phyloP scores from a whole-genome alignment of 2,888 invertebrate genomes.

The Alsophila aescularia region DNA sequence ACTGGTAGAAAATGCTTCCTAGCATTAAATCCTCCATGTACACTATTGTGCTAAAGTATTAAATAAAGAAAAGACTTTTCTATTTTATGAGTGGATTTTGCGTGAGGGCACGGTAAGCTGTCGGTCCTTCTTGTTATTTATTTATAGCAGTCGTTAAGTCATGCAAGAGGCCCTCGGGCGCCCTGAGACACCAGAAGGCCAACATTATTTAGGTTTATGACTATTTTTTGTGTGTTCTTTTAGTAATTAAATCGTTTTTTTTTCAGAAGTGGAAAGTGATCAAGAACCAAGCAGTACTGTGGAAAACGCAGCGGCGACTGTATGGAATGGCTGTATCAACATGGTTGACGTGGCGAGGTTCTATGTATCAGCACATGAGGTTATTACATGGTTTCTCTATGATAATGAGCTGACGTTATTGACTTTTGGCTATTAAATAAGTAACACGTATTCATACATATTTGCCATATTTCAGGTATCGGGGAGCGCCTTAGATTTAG shows the following conservation, averaged over 20 bases:
- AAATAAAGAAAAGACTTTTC: no score
- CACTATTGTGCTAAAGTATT: no score
- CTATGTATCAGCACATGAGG: constrained; percentile 91
- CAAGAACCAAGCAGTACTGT: constrained; percentile 93
- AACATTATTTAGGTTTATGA: neutral
- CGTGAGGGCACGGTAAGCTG: no score
- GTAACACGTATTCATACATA: neutral
- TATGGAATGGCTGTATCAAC: constrained; percentile 94
- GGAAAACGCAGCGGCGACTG: constrained; percentile 74
- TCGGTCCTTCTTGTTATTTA: no score
- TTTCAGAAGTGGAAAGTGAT: constrained; percentile 86
- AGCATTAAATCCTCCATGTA: no score
- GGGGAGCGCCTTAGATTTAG: constrained; percentile 87
- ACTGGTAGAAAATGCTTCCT: no score
- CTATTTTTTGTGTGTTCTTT: neutral
- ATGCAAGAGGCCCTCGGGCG: no score
- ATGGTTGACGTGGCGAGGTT: constrained; percentile 97
- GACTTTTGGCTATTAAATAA: neutral
- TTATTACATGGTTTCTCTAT: constrained; percentile 50
- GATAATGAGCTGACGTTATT: neutral
- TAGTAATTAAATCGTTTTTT: neutral
- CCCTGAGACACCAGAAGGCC: no score
- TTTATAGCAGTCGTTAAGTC: no score
- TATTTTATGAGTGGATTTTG: no score
- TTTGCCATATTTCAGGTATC: constrained; percentile 65